Conservation (phyloP, 2,888 invertebrate species). For the Perdita meconis region DNA sequence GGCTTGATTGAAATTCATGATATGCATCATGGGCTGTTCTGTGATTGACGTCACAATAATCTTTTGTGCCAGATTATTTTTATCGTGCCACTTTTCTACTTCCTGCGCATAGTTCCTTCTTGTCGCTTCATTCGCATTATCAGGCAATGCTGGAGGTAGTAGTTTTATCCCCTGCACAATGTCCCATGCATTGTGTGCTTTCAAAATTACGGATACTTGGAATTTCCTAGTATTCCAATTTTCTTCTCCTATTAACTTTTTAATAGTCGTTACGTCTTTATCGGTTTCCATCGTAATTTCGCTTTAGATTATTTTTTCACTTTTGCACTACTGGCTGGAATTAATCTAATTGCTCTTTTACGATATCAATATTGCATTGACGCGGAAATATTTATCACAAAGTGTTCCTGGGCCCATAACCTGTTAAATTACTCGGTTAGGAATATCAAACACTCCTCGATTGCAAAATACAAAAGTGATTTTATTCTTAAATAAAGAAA, state of each 20-base stretch:
- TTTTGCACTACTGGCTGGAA: too few relatives aligned
- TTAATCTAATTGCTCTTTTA: too few relatives aligned
- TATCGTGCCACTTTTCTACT: neutral
- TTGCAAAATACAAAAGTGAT: too few relatives aligned
- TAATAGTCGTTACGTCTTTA: neutral
- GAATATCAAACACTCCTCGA: too few relatives aligned
- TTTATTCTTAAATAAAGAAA: too few relatives aligned
- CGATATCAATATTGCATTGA: too few relatives aligned
- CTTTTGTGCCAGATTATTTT: neutral
- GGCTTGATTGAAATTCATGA: neutral
- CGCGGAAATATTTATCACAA: too few relatives aligned
- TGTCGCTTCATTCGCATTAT: neutral
- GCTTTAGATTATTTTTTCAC: neutral
- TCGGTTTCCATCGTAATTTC: neutral
- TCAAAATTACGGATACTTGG: constrained; percentile 3
- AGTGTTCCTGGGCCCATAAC: too few relatives aligned
- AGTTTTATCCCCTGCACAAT: neutral
- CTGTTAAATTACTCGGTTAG: too few relatives aligned
- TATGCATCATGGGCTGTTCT: constrained; percentile 4
- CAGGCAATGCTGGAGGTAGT: neutral
- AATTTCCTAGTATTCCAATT: constrained; percentile 9
- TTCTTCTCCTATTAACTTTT: neutral
- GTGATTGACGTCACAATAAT: neutral
- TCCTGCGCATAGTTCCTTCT: neutral
- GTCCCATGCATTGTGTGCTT: neutral